A percentile compares a stretch with the other conserved stretches of the same genome.
These are phyloP conservation scores for Polypedilum pembai DNA, from an alignment of 1,140 invertebrate genomes.

Conservation along the genomic window DNA sequence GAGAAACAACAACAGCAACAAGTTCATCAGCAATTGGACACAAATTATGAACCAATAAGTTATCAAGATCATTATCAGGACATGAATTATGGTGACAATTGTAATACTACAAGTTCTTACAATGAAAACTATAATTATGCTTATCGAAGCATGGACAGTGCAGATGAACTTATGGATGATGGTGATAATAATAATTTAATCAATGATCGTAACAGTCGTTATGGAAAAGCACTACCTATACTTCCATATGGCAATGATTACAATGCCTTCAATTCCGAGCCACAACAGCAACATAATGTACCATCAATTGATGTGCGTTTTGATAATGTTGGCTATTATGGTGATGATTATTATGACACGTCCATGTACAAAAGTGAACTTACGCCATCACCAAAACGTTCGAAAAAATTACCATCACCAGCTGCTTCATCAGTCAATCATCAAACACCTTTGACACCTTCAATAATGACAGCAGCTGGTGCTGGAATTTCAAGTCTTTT, in stretches of 20 bases:
- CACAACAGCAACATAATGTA: background rate
- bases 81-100: background rate
- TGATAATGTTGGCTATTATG: slow-evolving; percentile 25
- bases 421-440: slow-evolving; percentile 31
- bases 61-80: background rate
- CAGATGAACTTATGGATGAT: slow-evolving; percentile 21
- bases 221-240: background rate
- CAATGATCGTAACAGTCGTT: slow-evolving; percentile 3
- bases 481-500: background rate
- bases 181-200: slow-evolving; percentile 21
- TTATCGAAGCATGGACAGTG: slow-evolving; percentile 50
- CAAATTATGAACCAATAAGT: background rate
- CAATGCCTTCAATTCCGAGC: background rate
- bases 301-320: background rate
- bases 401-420: slow-evolving; percentile 34
- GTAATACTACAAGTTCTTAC: slow-evolving; percentile 37
- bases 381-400: slow-evolving; percentile 30
- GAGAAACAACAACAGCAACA: background rate
- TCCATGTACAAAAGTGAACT: slow-evolving; percentile 9
- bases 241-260: slow-evolving; percentile 9
- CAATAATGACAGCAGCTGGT: slow-evolving; percentile 33
- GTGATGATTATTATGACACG: slow-evolving; percentile 28
- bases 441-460: slow-evolving; percentile 36
- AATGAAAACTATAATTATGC: slow-evolving; percentile 64
- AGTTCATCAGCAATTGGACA: background rate